phyloP scores from a whole-genome alignment of 1,140 invertebrate species.

The Drosophila pseudoobscura region DNA sequence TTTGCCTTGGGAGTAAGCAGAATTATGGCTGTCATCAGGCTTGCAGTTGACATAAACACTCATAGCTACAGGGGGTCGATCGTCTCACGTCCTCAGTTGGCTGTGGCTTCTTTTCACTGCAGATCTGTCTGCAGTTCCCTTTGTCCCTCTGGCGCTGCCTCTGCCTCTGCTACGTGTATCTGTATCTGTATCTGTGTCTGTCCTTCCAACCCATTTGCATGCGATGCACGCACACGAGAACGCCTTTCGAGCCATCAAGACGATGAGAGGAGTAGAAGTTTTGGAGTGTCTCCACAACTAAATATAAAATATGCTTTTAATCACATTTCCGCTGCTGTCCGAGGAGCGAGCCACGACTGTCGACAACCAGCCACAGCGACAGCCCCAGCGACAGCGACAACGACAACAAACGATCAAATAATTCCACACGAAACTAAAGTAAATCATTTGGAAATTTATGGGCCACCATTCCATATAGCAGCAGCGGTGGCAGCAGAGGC shows the following conservation, averaged over 20 bases:
- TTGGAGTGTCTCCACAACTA: constrained; percentile 49
- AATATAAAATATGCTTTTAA: constrained; percentile 80
- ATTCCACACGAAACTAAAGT: constrained; percentile 83
- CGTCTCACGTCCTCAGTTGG: constrained; percentile 26
- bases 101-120: constrained; percentile 41
- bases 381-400: neutral
- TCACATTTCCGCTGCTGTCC: constrained; percentile 68
- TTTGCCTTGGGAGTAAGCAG: constrained; percentile 37
- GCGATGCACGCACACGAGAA: constrained; percentile 35
- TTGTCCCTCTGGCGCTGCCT: neutral
- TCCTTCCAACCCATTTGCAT: constrained; percentile 39
- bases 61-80: constrained; percentile 72
- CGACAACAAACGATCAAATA: constrained; percentile 75
- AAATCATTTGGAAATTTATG: constrained; percentile 83
- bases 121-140: constrained; percentile 3
- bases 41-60: constrained; percentile 79
- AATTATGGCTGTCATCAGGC: constrained; percentile 77
- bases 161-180: neutral
- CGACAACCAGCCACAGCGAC: constrained; percentile 56
- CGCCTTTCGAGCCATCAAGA: too few relatives aligned
- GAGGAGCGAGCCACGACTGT: constrained; percentile 1
- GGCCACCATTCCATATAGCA: constrained; percentile 54
- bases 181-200: neutral
- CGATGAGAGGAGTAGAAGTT: constrained; percentile 4
- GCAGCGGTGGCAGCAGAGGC: too few relatives aligned